A percentile compares a stretch with the other conserved stretches of the same genome.
Conservation (phyloP, 2,888 invertebrate genomes). For the Ceramica pisi region DNA sequence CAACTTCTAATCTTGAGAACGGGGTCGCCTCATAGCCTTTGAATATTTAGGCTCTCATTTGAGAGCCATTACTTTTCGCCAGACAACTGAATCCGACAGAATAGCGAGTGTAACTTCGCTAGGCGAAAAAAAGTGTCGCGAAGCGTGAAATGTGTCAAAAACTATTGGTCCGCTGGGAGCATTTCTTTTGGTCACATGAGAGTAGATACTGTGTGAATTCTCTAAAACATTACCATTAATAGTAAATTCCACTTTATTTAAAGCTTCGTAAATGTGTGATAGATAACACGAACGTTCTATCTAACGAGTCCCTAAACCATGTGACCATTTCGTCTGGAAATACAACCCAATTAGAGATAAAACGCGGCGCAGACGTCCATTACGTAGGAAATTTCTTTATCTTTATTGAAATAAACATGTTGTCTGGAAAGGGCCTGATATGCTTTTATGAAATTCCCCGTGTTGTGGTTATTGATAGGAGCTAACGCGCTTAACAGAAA, state of each 20-base stretch:
- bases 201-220: background rate
- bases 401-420: constrained; percentile 72
- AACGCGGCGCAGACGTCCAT: constrained; percentile 68
- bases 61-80: constrained; percentile 13
- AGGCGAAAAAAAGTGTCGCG: constrained; percentile 4
- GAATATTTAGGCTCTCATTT: constrained; percentile 35
- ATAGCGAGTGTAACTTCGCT: background rate
- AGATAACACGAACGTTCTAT: constrained; percentile 60
- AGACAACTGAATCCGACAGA: constrained; percentile 13
- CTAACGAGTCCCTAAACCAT: constrained; percentile 54
- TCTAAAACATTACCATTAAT: constrained; percentile 35
- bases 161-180: background rate
- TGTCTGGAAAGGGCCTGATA: constrained; percentile 63
- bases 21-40: constrained; percentile 22
- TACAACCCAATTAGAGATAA: constrained; percentile 74
- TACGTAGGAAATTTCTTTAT: constrained; percentile 72
- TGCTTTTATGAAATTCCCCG: constrained; percentile 47
- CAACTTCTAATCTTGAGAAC: constrained; percentile 17
- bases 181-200: background rate
- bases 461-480: constrained; percentile 50
- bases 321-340: constrained; percentile 65
- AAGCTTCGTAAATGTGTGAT: constrained; percentile 59
- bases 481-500: constrained; percentile 29
- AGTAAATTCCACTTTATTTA: constrained; percentile 44
- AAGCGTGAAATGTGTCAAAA: constrained; percentile 1